Evolutionary conservation across 2,797 vertebrate genomes (phyloP).

Genomic region (Cetoscarus ocellatus): DNA sequence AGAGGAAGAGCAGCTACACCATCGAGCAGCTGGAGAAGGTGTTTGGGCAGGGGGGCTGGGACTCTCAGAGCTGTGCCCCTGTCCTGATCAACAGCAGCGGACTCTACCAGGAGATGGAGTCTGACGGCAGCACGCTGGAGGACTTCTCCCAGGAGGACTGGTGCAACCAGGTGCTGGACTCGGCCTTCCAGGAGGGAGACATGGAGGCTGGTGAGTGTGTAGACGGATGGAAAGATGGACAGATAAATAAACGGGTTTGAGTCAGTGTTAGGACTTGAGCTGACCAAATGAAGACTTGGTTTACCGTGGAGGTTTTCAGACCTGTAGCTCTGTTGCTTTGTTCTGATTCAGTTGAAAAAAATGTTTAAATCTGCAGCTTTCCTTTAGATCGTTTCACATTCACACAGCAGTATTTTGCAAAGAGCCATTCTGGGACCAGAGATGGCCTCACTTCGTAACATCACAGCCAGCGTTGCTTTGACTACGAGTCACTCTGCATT

Average conservation of each 20-base stretch:
- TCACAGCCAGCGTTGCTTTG: too few species aligned
- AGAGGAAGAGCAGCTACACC: conserved; percentile 99
- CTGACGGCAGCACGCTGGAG: conserved; percentile 96
- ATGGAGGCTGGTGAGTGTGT: conserved; percentile 91
- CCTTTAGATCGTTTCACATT: too few species aligned
- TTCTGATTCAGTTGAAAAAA: too few species aligned
- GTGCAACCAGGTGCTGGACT: conserved; percentile 96
- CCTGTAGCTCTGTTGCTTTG: too few species aligned
- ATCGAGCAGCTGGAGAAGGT: conserved; percentile 99
- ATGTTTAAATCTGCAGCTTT: too few species aligned
- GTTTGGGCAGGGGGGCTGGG: conserved; percentile 98
- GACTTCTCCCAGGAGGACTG: conserved; percentile 98
- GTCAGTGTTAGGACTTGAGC: not conserved
- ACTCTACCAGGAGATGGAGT: conserved; percentile 98
- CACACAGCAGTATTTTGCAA: too few species aligned
- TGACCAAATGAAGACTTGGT: too few species aligned
- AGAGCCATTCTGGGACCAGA: too few species aligned
- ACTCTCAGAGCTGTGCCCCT: conserved; percentile 96
- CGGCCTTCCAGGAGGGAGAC: conserved; percentile 93
- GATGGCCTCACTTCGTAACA: too few species aligned
- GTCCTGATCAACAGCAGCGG: conserved; percentile 99
- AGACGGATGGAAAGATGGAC: too few species aligned
- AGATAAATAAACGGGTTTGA: not conserved
- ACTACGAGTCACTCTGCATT: too few species aligned
- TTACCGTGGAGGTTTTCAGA: too few species aligned